Evolutionary conservation across 2,888 invertebrate species (phyloP), one percentile per base, ranked within the genome.

Genomic region (Eupithecia exiguata): DNA sequence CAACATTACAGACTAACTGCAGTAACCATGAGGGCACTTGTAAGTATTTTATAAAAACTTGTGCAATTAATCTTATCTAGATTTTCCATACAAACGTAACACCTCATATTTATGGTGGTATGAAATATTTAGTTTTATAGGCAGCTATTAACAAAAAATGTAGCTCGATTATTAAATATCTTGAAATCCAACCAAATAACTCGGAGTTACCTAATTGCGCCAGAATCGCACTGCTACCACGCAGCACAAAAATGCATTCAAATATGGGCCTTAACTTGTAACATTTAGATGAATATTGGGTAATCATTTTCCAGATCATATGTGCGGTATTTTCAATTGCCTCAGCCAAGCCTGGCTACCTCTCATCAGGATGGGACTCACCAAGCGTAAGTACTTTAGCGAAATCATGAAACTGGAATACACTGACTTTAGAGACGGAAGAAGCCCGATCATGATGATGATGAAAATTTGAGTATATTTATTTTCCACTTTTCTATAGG

Each of bases 1-100:
- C 78, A 90, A 92, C 79, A 90, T 86, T 78, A 83, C 88, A 88
- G 88, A 86, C 88, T 84, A 85, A 81, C 83, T 81, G 76, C 87
- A 81, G 77, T 81, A 80, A 86, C 84, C 89, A 93, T 93, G 93
- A 88, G 87, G 81, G 84, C 84, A 78, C 82, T 92, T 77, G 93
- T 93, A 77, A 93, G 93, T 92, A 77, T 46, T 71, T 16, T 35
- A 67, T 35, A 46, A 58, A 58, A 75, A 61, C n/a, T 62, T 61
- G 12, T n/a, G 36, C n/a, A n/a, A 62, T 62, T 62, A 62, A 30
- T 30, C 3, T 30, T 14, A 18, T 30, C 35, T 62, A 62, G 35
- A 62, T 62, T 62, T 18, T 35, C 35, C 21, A 62, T 62, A 35
- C 0, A 35, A 18, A 21, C 2, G 14, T 61, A 25, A 61, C 12